A percentile compares a stretch with the other conserved stretches of the same genome.
Conservation (phyloP, 2,113 vertebrate genomes). For the Labeo rohita region DNA sequence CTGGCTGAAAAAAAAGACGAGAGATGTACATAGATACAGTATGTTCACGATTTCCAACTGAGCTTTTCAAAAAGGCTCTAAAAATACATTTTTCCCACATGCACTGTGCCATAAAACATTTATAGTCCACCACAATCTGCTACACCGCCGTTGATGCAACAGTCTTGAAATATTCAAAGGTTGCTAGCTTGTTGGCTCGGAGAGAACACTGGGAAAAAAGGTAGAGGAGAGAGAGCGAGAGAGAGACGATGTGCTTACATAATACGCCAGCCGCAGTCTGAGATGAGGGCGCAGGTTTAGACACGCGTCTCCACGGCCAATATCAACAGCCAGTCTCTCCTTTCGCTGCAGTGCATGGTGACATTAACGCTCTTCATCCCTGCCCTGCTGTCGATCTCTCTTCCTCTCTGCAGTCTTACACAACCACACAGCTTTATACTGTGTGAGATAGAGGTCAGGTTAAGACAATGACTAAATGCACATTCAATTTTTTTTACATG, state of each 20-base stretch:
- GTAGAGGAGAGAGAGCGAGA: slow-evolving; percentile 28
- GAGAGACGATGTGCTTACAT: slow-evolving; percentile 47
- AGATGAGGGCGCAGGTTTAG: slow-evolving; percentile 41
- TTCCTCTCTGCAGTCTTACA: slow-evolving; percentile 17
- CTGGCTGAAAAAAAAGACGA: not conserved
- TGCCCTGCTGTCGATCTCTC: slow-evolving; percentile 16
- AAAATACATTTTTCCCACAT: slow-evolving; percentile 79
- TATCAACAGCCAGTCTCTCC: slow-evolving; percentile 2
- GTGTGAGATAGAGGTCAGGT: not conserved
- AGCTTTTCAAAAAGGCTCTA: slow-evolving; percentile 62
- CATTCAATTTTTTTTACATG: not conserved
- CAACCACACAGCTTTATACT: not conserved
- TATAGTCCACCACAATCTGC: slow-evolving; percentile 74
- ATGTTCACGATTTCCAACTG: slow-evolving; percentile 28
- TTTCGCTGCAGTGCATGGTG: slow-evolving; percentile 16
- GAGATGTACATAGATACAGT: slow-evolving; percentile 21
- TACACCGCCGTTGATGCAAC: slow-evolving; percentile 65
- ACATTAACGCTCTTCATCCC: not conserved
- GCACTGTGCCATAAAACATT: slow-evolving; percentile 82
- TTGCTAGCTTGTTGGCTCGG: slow-evolving; percentile 41
- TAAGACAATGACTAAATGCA: not conserved
- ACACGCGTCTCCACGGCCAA: slow-evolving; percentile 25
- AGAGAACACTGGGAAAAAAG: slow-evolving; percentile 17
- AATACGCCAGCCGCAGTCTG: slow-evolving; percentile 48
- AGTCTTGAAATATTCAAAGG: slow-evolving; percentile 62